Evolutionary conservation across 2,797 vertebrate species (phyloP), one percentile per base, ranked within the genome.

Genomic region (Sciurus vulgaris): DNA sequence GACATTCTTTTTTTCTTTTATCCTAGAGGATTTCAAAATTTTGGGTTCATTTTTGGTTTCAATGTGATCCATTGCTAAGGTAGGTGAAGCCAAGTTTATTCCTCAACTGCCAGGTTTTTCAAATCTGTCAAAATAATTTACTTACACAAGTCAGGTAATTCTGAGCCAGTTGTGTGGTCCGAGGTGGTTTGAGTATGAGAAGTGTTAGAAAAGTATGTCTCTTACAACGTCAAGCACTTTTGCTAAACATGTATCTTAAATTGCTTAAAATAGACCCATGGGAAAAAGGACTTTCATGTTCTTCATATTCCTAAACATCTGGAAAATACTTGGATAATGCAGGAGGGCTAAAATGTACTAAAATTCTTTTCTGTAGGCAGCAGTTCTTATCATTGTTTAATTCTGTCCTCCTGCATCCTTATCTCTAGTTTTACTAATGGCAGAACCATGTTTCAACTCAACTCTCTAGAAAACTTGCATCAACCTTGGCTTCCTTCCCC

Each of bases 281-380:
- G 41, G 83, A 65, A 95, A 95, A 94, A 96, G 41, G 51, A 67
- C 63, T 85, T 88, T 63, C 15, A 33, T 67, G 38, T 89, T 95
- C 20, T 97, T 89, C 44, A 33, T 72, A 49, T 95, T 94, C 86
- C 67, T 89, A 74, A 96, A 91, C 18, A 87, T 84, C 89, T 87
- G 14, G 38, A 89, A 91, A 90, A 83, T 63, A 72, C 49, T 33
- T 49, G 38, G 44, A 49, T 93, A 96, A 87, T 89, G 56, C 49
- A 94, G 88, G 24, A 59, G 83, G 22, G 22, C 30, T 81, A 65
- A 85, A 76, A 30, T 88, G 63, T 61, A 88, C 69, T 41, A 8
- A 84, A 83, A 5, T 78, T 15, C 28, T 91, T 93, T 93, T 74
- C 65, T 56, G 22, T 63, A 72, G 73, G 38, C 13, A 96, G 82